A percentile compares a stretch with the other conserved stretches of the same genome.
Evolutionary conservation across 2,888 invertebrate genomes (phyloP).

Genomic region (Piscicola geometra): DNA sequence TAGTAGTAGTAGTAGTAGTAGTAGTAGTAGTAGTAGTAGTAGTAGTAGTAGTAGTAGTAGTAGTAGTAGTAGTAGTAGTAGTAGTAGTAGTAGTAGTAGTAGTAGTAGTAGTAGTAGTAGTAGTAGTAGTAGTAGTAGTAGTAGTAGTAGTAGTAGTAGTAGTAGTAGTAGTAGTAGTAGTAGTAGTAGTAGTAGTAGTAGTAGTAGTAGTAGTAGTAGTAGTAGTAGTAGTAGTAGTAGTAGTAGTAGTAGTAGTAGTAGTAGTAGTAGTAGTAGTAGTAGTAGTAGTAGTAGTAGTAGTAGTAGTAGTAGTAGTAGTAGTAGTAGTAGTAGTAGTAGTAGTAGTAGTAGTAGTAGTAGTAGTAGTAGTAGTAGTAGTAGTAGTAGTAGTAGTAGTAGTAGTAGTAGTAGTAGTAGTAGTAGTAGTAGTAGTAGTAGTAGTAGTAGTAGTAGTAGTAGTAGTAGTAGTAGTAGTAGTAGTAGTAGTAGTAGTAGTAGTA

Average conservation of each 20-base stretch:
- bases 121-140: constrained; percentile 27
- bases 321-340: no score
- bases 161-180: constrained; percentile 25
- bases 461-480: no score
- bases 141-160: constrained; percentile 26
- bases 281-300: background rate
- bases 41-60: constrained; percentile 23
- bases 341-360: no score
- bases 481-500: no score
- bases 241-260: constrained; percentile 28
- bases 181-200: constrained; percentile 19
- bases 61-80: constrained; percentile 8
- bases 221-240: constrained; percentile 18
- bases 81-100: constrained; percentile 13
- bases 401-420: no score
- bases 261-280: background rate
- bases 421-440: no score
- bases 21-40: constrained; percentile 30
- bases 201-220: constrained; percentile 22
- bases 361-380: no score
- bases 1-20: constrained; percentile 30
- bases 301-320: background rate
- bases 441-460: no score
- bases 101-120: constrained; percentile 21
- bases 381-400: no score